phyloP scores from a whole-genome alignment of 2,113 vertebrate genomes.

The Phrynosoma blainvillii region DNA sequence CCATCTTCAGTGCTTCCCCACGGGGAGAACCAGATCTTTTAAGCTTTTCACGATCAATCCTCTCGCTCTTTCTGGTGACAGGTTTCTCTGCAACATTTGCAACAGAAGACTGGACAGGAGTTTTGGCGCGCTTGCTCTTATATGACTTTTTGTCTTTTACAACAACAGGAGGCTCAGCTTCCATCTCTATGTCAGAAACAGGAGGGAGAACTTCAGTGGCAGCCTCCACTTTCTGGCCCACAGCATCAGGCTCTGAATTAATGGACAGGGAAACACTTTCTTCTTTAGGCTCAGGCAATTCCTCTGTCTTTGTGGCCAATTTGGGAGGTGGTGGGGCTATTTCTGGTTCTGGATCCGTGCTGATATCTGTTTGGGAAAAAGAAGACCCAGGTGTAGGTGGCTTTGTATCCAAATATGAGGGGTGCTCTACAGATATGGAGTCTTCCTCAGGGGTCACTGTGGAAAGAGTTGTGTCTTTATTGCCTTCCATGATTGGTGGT shows the following conservation, averaged over 20 bases:
- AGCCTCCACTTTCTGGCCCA: slow-evolving; percentile 73
- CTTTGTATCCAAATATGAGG: slow-evolving; percentile 79
- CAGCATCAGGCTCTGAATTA: slow-evolving; percentile 12
- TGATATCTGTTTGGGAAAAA: slow-evolving; percentile 64
- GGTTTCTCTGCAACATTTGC: slow-evolving; percentile 82
- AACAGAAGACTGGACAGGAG: slow-evolving; percentile 70
- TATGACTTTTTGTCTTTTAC: slow-evolving; percentile 85
- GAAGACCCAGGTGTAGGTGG: slow-evolving; percentile 84
- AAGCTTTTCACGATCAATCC: slow-evolving; percentile 94
- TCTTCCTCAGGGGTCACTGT: slow-evolving; percentile 65
- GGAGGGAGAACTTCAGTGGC: slow-evolving; percentile 75
- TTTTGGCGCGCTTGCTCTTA: slow-evolving; percentile 91
- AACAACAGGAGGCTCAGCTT: slow-evolving; percentile 77
- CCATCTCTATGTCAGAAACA: slow-evolving; percentile 78
- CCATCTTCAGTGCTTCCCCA: slow-evolving; percentile 83
- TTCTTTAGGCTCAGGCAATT: slow-evolving; percentile 63
- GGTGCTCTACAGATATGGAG: slow-evolving; percentile 64
- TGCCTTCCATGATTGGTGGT: slow-evolving; percentile 29
- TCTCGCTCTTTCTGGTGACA: slow-evolving; percentile 91
- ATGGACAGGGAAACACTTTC: slow-evolving; percentile 50
- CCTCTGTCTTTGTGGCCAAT: slow-evolving; percentile 73
- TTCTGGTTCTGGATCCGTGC: slow-evolving; percentile 74
- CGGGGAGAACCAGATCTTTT: slow-evolving; percentile 90
- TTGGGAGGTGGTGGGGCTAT: slow-evolving; percentile 66
- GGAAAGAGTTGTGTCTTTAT: slow-evolving; percentile 69